phyloP scores from a whole-genome alignment of 2,113 vertebrate species.

The Petroica traversi region DNA sequence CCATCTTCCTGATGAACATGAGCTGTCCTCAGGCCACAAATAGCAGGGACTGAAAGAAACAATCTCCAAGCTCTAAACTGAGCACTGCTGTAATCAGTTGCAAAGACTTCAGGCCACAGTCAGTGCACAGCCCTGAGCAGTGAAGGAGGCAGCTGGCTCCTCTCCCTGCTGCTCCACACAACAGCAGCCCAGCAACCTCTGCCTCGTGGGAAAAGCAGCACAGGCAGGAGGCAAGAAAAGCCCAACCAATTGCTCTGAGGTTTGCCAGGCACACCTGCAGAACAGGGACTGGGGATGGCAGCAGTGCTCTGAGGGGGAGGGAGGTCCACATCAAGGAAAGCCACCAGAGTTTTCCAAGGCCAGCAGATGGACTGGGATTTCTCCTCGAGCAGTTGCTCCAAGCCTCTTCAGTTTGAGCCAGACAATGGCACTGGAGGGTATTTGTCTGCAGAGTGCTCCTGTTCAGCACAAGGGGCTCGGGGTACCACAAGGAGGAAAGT shows the following conservation, averaged over 20 bases:
- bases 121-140: accelerated
- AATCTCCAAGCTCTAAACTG: not conserved
- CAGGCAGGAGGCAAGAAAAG: not conserved
- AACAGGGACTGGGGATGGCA: not conserved
- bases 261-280: not conserved
- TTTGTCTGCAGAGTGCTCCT: not conserved
- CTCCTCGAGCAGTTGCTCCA: not conserved
- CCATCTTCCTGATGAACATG: not conserved
- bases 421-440: not conserved
- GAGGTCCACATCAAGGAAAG: accelerated
- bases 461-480: not conserved
- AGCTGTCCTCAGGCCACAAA: not conserved
- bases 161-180: not conserved
- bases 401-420: not conserved
- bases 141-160: not conserved
- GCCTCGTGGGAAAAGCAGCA: not conserved
- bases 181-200: not conserved
- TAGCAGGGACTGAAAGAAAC: not conserved
- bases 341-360: not conserved
- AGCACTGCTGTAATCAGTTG: accelerated
- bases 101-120: not conserved
- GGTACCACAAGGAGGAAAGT: accelerated
- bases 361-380: not conserved
- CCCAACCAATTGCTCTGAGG: not conserved
- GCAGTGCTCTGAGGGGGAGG: accelerated